Evolutionary conservation across 2,888 invertebrate genomes (phyloP).

Genomic region (Spodoptera exigua): DNA sequence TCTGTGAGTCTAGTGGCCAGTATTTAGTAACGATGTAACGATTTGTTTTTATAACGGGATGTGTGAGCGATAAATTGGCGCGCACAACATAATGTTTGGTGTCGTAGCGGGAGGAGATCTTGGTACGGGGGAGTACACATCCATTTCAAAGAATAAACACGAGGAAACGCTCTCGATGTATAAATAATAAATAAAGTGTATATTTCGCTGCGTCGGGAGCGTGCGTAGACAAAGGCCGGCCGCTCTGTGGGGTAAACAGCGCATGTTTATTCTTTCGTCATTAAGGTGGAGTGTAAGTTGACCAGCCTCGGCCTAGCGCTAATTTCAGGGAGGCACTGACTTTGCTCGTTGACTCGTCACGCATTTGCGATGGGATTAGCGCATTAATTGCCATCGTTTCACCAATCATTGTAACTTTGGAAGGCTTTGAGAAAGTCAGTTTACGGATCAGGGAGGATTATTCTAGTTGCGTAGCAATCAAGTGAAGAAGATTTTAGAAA

Average conservation of each 20-base stretch:
- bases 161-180: constrained; percentile 84
- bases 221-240: constrained; percentile 83
- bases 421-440: neutral
- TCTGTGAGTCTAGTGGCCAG: constrained; percentile 60
- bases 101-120: constrained; percentile 69
- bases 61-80: constrained; percentile 71
- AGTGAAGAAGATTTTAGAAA: too few relatives aligned
- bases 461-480: too few relatives aligned
- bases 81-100: constrained; percentile 66
- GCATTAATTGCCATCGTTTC: constrained; percentile 29
- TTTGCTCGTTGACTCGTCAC: constrained; percentile 70
- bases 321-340: constrained; percentile 78
- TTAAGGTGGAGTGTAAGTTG: constrained; percentile 85
- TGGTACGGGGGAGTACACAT: constrained; percentile 75
- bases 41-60: constrained; percentile 80
- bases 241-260: constrained; percentile 78
- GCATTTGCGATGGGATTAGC: constrained; percentile 61
- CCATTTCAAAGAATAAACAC: constrained; percentile 87
- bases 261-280: constrained; percentile 86
- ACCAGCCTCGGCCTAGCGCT: constrained; percentile 76
- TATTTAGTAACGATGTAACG: constrained; percentile 69
- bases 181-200: constrained; percentile 87
- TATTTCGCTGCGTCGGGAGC: constrained; percentile 81
- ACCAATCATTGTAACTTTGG: constrained; percentile 14
- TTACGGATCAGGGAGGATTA: too few relatives aligned